A percentile compares a stretch with the other conserved stretches of the same genome.
Conservation (phyloP, 2,888 invertebrate genomes). For the Erebia ligea region DNA sequence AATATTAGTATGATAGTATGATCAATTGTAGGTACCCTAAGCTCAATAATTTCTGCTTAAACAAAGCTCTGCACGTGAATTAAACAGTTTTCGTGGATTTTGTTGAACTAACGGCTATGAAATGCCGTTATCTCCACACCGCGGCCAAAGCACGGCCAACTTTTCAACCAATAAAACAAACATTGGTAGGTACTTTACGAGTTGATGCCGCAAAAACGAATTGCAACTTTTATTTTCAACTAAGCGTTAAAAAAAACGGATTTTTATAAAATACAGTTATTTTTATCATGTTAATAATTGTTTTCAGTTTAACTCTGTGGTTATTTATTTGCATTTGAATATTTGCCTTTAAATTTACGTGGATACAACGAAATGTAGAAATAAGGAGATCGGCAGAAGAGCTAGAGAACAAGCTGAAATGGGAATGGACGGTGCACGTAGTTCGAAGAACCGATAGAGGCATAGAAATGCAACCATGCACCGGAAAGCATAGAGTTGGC, state of each 20-base stretch:
- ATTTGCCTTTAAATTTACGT: neutral
- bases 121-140: slow-evolving; percentile 18
- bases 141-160: slow-evolving; percentile 19
- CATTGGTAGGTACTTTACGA: slow-evolving; percentile 17
- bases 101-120: slow-evolving; percentile 14
- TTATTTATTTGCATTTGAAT: neutral
- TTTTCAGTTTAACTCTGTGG: neutral
- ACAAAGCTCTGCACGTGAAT: slow-evolving; percentile 12
- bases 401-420: too few species aligned
- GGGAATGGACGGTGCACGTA: too few species aligned
- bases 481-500: too few species aligned
- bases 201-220: slow-evolving; percentile 10
- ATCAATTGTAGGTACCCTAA: neutral
- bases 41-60: slow-evolving; percentile 6
- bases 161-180: slow-evolving; percentile 29
- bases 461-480: too few species aligned
- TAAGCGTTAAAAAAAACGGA: neutral
- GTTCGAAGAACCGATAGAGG: too few species aligned
- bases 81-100: slow-evolving; percentile 17
- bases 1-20: too few species aligned
- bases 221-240: slow-evolving; percentile 5
- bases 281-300: neutral
- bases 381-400: too few species aligned
- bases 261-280: neutral
- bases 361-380: too few species aligned